These are phyloP conservation scores for Sycophila sp. DNA, from an alignment of 1,140 invertebrate species.

Conservation along the genomic window DNA sequence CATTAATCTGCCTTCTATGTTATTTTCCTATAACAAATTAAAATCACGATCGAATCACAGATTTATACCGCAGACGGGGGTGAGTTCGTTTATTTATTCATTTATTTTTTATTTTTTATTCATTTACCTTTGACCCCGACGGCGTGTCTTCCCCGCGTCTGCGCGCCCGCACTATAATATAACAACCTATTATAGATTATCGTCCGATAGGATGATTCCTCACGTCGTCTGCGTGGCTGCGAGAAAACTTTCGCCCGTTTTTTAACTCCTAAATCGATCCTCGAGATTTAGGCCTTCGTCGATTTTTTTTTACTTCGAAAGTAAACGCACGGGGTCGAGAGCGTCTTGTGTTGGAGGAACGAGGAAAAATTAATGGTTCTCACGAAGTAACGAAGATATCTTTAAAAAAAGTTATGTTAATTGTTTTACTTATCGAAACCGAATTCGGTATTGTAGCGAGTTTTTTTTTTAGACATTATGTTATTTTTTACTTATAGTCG, in stretches of 20 bases:
- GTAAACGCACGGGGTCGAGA: background rate
- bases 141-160: background rate
- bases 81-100: background rate
- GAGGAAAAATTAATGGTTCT: background rate
- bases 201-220: background rate
- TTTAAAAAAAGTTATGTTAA: no score
- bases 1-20: background rate
- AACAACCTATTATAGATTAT: slow-evolving; percentile 25
- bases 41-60: slow-evolving; percentile 39
- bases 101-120: slow-evolving; percentile 1
- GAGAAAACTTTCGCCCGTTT: slow-evolving; percentile 3
- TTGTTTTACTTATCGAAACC: background rate
- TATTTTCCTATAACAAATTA: slow-evolving; percentile 22
- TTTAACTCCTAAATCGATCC: background rate
- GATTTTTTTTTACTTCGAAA: background rate
- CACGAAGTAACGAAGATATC: background rate
- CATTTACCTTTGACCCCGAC: no score
- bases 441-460: background rate
- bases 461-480: background rate
- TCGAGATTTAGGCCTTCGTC: slow-evolving; percentile 19
- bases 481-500: background rate
- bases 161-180: slow-evolving; percentile 3
- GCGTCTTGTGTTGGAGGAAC: background rate
- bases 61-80: slow-evolving; percentile 31
- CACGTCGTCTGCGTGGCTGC: slow-evolving; percentile 1